Base-by-base conservation (phyloP, 2,113 vertebrate species). In the Oryzias javanicus region DNA sequence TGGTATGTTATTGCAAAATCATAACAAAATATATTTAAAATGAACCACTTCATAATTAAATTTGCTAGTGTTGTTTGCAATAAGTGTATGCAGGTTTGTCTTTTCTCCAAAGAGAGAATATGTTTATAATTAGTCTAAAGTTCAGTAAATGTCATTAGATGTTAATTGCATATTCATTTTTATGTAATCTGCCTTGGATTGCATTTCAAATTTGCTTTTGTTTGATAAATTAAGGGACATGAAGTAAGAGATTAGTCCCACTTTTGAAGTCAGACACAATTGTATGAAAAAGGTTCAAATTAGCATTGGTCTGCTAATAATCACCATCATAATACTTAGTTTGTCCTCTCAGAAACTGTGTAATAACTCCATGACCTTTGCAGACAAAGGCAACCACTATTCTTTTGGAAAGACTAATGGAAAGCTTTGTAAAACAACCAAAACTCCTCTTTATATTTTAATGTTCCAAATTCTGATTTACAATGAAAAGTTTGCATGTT, bases 91-190 rank as follows among this genome's bases (percentile, higher is more conserved):
- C 12, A 20, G 44, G 5, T 18, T 56, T 25, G 4, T 44, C 10
- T 46, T 57, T 53, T 42, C 16, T 42, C 27, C 42, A n/a, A 1
- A 46, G 44, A 20, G n/a, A 8, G 62, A 70, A 56, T 50, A 13
- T 62, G 47, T 55, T 80, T 62, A 29, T 57, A 48, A 47, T 60
- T 58, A 49, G 42, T 22, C n/a, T 49, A 48, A 74, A 64, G 60
- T 72, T 53, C 47, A 0, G 53, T 19, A 65, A 53, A 79, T 73
- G 57, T 56, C 16, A 27, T 62, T 49, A 47, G 66, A 79, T 83
- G 84, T 86, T 87, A 89, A 89, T 89, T 88, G 61, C 73, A 19
- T 81, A 51, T 79, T 47, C 64, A 65, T 42, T 78, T 70, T 77
- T 57, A 49, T 51, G 22, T 73, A 78, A 87, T 86, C 72, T 65